Conservation (phyloP, 2,113 vertebrate species). For the Dascyllus trimaculatus region DNA sequence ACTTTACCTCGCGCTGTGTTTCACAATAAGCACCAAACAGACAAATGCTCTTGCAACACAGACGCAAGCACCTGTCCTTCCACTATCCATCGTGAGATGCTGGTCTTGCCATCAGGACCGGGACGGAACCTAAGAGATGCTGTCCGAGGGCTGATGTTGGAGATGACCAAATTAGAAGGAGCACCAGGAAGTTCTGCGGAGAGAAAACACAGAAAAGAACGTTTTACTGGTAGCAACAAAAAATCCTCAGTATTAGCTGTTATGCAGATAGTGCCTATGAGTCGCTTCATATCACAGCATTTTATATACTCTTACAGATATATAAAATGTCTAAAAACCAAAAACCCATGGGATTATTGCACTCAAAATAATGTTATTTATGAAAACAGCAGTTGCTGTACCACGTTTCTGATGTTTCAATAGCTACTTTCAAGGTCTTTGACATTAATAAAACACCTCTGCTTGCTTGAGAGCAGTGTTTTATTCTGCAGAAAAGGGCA, state of each 20-base stretch:
- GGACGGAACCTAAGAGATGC: slow-evolving; percentile 91
- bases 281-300: not conserved
- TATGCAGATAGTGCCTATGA: not conserved
- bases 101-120: slow-evolving; percentile 91
- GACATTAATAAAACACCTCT: slow-evolving; percentile 14
- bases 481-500: slow-evolving; percentile 13
- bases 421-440: not conserved
- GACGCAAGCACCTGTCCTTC: slow-evolving; percentile 85
- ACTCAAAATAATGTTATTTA: slow-evolving; percentile 11
- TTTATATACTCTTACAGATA: slow-evolving; percentile 3
- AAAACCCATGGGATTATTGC: not conserved
- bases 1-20: not conserved
- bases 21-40: not conserved
- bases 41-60: slow-evolving; percentile 1
- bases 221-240: not conserved
- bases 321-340: slow-evolving; percentile 20
- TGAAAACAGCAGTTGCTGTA: slow-evolving; percentile 6
- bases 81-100: slow-evolving; percentile 91
- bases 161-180: slow-evolving; percentile 92
- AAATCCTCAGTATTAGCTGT: not conserved
- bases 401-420: slow-evolving; percentile 19
- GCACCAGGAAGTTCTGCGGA: slow-evolving; percentile 91
- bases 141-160: slow-evolving; percentile 94
- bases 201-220: not conserved
- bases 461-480: not conserved